Evolutionary conservation across 2,113 vertebrate genomes (phyloP), one percentile per base, ranked within the genome.

Genomic region (Brachypteracias leptosomus): DNA sequence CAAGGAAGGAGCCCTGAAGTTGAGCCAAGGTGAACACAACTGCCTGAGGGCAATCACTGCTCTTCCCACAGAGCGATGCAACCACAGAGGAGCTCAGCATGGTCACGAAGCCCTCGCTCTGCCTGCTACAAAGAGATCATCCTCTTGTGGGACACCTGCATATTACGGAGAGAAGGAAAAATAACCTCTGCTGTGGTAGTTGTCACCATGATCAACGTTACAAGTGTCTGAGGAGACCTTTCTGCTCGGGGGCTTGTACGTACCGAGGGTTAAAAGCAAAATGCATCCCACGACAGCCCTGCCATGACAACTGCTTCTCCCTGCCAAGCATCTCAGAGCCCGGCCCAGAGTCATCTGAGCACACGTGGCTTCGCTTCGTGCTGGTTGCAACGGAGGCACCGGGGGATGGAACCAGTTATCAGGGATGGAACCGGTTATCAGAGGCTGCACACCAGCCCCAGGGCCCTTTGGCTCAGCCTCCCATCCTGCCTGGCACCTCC

Each of bases 361-460:
- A 21, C 66, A 49, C 61, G 38, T 19, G 51, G 47, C 24, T 72
- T 29, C 1, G 1, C 24, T 72, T 29, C 1, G 1, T 3, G 12
- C 47, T 31, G 9, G 25, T 46, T 38, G 62, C 42, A 40, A 28
- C 3, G 0, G 36, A 42, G 61, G 78, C 20, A 13, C 70, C 1
- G 3, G 14, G 46, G 66, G 40, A 16, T 1, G 3, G 22, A 13
- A 6, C 28, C 9, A 16, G 44, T 44, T 44, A 11, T 74, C 1
- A 3, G 14, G 46, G 66, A 19, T 1, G 3, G 25, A 12, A 5
- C 28, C 10, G 31, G 33, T 17, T 40, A 61, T 26, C 4, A 0
- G 28, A 0, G 7, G 49, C 19, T 11, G 3, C 29, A 10, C 15
- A 3, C 47, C 10, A 0, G 17, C 47, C 19, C 2, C 0, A 3